A percentile compares a stretch with the other conserved stretches of the same genome.
Evolutionary conservation across 2,888 invertebrate species (phyloP).

Genomic region (Microctonus brassicae): DNA sequence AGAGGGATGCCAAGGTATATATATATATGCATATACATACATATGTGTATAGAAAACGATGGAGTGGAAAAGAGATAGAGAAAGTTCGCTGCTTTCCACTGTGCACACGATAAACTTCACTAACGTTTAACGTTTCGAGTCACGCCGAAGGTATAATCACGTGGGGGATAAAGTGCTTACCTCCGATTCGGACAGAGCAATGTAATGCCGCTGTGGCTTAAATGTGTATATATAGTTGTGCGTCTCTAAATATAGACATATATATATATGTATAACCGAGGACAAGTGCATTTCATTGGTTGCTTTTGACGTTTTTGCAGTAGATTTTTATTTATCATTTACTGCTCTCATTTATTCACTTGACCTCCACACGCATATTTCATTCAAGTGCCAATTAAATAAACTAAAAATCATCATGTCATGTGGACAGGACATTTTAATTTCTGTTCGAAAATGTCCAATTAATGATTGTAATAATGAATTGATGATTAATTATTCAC

Average conservation of each 20-base stretch:
- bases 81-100: background rate
- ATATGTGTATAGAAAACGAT: constrained; percentile 7
- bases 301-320: background rate
- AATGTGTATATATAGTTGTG: background rate
- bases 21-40: background rate
- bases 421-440: background rate
- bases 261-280: background rate
- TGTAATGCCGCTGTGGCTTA: background rate
- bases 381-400: constrained; percentile 2
- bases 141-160: constrained; percentile 41
- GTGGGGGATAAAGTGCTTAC: constrained; percentile 36
- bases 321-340: background rate
- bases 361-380: background rate
- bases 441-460: background rate
- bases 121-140: constrained; percentile 38
- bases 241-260: background rate
- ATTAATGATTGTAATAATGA: background rate
- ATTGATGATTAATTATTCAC: background rate
- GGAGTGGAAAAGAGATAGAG: background rate
- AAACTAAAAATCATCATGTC: background rate
- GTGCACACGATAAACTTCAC: constrained; percentile 38
- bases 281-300: background rate
- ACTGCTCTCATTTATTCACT: background rate
- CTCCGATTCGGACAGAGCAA: constrained; percentile 30
- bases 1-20: constrained; percentile 8